Evolutionary conservation across 2,113 vertebrate species (phyloP), one percentile per base, ranked within the genome.

Genomic region (Leucoraja erinaceus): DNA sequence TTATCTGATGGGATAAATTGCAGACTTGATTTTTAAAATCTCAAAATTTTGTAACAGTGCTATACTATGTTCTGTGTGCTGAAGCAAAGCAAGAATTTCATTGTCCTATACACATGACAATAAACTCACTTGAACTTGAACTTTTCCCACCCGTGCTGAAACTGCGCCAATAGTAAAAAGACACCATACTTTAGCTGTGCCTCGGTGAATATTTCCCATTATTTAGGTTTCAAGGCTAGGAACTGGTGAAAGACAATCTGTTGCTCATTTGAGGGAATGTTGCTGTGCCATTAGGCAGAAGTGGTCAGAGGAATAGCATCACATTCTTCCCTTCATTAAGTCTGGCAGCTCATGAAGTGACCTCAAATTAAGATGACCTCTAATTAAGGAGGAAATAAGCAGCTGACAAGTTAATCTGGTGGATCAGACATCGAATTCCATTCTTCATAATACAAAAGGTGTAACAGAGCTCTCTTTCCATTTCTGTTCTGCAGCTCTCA

Each of bases 331-430:
- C 16, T 33, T 38, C 16, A 79, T 68, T 54, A 47, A 5, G 5
- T 54, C 38, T 72, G 38, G 38, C 20, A 91, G 68, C 33, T 28
- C 68, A 47, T 72, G 66, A 47, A 72, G 14, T 8, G 18, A 91
- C 33, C 66, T 25, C 66, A 25, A 28, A 54, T 91, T 74, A 38
- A 91, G 90, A 38, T 72, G 33, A 47, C 38, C 33, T 72, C 22
- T 70, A 63, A 90, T 33, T 38, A 90, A 90, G 56, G 12, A 86
- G 25, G 22, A 86, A 61, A n/a, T 61, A 63, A 91, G 68, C 68
- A 91, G 33, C 22, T 91, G 90, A 47, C 90, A 72, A 33, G 28
- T 91, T 72, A n/a, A 54, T 91, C 38, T 91, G 90, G 4, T 33
- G 83, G 4, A 66, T 88, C 25, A 88, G 83, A 18, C 83, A 31